Evolutionary conservation across 2,888 invertebrate species (phyloP).

Genomic region (Caenorhabditis plicata): DNA sequence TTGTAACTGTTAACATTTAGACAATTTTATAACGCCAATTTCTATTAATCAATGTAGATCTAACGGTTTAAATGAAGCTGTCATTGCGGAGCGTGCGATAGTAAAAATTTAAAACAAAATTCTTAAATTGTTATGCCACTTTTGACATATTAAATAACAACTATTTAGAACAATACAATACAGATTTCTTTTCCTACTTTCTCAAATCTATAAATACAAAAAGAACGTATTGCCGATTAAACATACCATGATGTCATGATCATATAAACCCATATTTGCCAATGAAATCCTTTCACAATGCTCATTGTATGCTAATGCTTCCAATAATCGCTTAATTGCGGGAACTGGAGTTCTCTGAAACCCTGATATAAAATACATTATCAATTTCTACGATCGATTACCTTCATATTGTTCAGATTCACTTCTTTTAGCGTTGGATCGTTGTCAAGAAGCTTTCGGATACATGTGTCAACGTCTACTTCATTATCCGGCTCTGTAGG

Average conservation of each 20-base stretch:
- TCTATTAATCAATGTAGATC: too few species aligned
- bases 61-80: too few species aligned
- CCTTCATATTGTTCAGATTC: slow-evolving; percentile 99
- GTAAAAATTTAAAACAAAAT: too few species aligned
- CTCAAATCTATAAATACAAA: background rate
- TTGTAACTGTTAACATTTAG: too few species aligned
- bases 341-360: slow-evolving; percentile 64
- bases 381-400: background rate
- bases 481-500: slow-evolving; percentile 85
- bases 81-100: too few species aligned
- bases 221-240: too few species aligned
- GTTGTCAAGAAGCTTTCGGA: slow-evolving; percentile 69
- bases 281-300: slow-evolving; percentile 86
- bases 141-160: too few species aligned
- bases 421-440: slow-evolving; percentile 85
- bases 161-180: too few species aligned
- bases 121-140: too few species aligned
- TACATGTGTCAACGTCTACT: slow-evolving; percentile 83
- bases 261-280: slow-evolving; percentile 89
- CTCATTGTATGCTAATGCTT: slow-evolving; percentile 84
- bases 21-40: too few species aligned
- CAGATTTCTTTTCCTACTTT: too few species aligned
- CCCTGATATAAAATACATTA: background rate
- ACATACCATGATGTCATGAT: slow-evolving; percentile 76
- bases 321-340: slow-evolving; percentile 79